Evolutionary conservation across 2,113 vertebrate species (phyloP).

Genomic region (Labrus mixtus): DNA sequence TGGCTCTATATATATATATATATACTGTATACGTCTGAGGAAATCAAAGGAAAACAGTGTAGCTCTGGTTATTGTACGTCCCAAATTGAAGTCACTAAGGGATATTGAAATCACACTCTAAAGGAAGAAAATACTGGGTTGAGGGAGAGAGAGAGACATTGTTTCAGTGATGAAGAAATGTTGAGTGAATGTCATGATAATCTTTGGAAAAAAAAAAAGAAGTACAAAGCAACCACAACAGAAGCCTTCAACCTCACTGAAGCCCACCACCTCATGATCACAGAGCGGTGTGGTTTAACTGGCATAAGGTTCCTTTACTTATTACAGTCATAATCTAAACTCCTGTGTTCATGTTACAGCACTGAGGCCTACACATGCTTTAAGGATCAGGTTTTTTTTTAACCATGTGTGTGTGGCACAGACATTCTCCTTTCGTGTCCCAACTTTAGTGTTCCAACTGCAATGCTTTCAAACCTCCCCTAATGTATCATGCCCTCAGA

Average conservation of each 20-base stretch:
- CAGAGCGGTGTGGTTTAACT: conserved; percentile 68
- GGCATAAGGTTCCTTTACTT: conserved; percentile 64
- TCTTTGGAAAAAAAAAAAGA: conserved; percentile 35
- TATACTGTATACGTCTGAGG: conserved; percentile 6
- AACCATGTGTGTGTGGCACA: conserved; percentile 12
- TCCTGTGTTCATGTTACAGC: conserved; percentile 55
- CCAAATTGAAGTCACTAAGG: conserved; percentile 37
- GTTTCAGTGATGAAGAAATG: conserved; percentile 47
- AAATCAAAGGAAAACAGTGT: conserved; percentile 34
- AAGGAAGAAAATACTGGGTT: conserved; percentile 7
- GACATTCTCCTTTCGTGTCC: background rate
- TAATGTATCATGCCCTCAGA: conserved; percentile 2
- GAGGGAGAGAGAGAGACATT: conserved; percentile 14
- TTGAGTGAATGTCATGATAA: conserved; percentile 54
- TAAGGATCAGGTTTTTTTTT: conserved; percentile 46
- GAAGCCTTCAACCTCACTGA: conserved; percentile 65
- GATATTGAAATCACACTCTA: conserved; percentile 35
- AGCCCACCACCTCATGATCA: conserved; percentile 75
- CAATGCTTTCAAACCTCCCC: background rate
- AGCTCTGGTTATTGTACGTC: conserved; percentile 41
- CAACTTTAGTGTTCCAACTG: background rate
- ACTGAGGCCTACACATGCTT: conserved; percentile 43
- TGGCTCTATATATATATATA: background rate
- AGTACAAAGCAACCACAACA: conserved; percentile 79
- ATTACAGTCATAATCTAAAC: conserved; percentile 70